Base-by-base conservation (phyloP, 53 echinoderm and acorn worm genomes). In the Hippasteria phrygiana region DNA sequence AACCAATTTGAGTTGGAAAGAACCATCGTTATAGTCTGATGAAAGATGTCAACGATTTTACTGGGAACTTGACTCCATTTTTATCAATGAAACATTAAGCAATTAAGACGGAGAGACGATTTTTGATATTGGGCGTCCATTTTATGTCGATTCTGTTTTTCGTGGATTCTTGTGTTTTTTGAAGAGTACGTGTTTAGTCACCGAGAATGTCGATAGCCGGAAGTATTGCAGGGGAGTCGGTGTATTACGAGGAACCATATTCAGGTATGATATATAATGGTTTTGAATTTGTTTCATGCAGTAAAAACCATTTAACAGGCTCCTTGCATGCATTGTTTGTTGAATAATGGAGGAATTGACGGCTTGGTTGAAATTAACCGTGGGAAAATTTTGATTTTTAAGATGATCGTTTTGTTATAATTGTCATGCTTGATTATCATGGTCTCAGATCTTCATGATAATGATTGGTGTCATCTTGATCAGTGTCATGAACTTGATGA, bases 191-290 rank as follows among this genome's bases (percentile, higher is more conserved):
- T 7, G 24, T 14, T 48, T 48, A 48, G 48, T 62, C 16, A 41
- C 43, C 48, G 47, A 47, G 7, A 47, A 94, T 95, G 95, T 95
- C 95, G 38, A 88, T 95, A 8, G 90, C 95, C 45, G 95, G 95
- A 47, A 92, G 92, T 84, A 78, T 89, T 3, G 83, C 88, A 34
- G 94, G 92, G n/a, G 96, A 94, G 55, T 94, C 94, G 17, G 92
- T 96, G 43, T 96, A 92, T 74, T 96, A 90, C 80, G 96, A 96
- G 53, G 90, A 93, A 33, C 91, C 96, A 39, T 96, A 96, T 75
- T 67, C 93, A 46, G 85, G 96, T 96, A 80, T 33, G 94, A n/a
- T n/a, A n/a, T n/a, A n/a, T n/a, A n/a, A n/a, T 14, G 51, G 51
- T 17, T 51, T 51, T 51, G 51, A 51, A 51, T 17, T 51, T 51